A percentile compares a stretch with the other conserved stretches of the same genome.
phyloP scores from a whole-genome alignment of 2,113 vertebrate species.

The Phaethon lepturus region DNA sequence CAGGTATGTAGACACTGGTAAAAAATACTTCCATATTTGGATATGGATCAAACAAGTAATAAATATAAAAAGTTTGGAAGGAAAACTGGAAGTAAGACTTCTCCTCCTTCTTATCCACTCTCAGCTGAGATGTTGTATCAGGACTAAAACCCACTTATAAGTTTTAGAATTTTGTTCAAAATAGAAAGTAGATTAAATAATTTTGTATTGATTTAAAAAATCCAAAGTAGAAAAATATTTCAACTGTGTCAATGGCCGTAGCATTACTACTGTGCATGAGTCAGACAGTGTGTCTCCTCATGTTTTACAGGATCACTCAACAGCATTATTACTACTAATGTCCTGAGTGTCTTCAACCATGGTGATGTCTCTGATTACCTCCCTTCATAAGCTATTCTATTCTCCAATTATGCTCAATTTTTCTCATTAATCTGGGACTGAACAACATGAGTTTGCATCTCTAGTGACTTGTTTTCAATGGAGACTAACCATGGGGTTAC shows the following conservation, averaged over 20 bases:
- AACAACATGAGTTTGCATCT: conserved; percentile 15
- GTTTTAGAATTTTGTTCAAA: neutral
- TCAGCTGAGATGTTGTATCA: neutral
- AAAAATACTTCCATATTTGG: neutral
- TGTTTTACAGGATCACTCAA: neutral
- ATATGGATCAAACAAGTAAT: neutral
- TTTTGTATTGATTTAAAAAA: neutral
- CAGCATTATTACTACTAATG: neutral
- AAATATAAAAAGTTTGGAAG: neutral
- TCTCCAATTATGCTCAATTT: neutral
- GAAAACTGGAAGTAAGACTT: neutral
- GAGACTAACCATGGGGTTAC: neutral
- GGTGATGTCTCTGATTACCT: neutral
- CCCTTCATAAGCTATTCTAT: neutral
- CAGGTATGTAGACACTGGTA: neutral
- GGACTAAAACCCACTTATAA: neutral
- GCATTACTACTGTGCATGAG: neutral
- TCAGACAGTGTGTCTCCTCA: neutral
- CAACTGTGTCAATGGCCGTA: neutral
- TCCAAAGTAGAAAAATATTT: neutral
- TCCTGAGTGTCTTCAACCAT: neutral
- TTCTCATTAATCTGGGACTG: conserved; percentile 20
- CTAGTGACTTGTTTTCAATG: conserved; percentile 11
- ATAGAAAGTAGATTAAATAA: neutral
- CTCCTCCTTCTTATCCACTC: neutral